phyloP scores from a whole-genome alignment of 2,797 vertebrate species.

The Molossus molossus region DNA sequence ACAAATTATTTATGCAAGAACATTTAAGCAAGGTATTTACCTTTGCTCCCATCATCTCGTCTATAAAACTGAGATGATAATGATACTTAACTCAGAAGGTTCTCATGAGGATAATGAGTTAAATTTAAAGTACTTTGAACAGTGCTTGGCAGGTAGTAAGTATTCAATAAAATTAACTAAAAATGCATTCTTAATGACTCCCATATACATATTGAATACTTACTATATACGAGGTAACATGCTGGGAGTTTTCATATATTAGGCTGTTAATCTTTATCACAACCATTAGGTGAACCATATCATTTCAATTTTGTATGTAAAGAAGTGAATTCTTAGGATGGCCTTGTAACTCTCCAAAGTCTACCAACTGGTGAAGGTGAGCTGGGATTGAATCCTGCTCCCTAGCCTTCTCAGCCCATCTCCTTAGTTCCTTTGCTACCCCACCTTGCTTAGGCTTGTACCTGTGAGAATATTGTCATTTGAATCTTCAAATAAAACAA shows the following conservation, averaged over 20 bases:
- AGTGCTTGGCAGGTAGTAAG: background rate
- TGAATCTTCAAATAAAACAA: background rate
- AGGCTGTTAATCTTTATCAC: background rate
- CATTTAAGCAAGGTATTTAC: background rate
- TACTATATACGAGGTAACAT: background rate
- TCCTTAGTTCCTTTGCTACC: background rate
- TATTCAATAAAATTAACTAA: background rate
- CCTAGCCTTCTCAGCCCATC: background rate
- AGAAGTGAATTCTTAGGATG: background rate
- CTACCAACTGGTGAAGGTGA: background rate
- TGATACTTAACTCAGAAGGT: background rate
- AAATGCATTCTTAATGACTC: background rate
- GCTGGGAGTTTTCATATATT: background rate
- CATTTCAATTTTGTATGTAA: background rate
- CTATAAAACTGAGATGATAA: background rate
- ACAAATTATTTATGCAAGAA: background rate
- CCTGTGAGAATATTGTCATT: background rate
- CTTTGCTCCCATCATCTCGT: background rate
- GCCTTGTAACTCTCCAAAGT: background rate
- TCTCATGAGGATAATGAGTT: background rate
- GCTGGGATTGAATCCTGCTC: background rate
- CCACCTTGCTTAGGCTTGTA: background rate
- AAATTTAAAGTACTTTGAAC: background rate
- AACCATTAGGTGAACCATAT: background rate
- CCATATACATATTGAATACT: background rate